phyloP scores from a whole-genome alignment of 2,888 invertebrate genomes.

The Drepanosiphum platanoidis region DNA sequence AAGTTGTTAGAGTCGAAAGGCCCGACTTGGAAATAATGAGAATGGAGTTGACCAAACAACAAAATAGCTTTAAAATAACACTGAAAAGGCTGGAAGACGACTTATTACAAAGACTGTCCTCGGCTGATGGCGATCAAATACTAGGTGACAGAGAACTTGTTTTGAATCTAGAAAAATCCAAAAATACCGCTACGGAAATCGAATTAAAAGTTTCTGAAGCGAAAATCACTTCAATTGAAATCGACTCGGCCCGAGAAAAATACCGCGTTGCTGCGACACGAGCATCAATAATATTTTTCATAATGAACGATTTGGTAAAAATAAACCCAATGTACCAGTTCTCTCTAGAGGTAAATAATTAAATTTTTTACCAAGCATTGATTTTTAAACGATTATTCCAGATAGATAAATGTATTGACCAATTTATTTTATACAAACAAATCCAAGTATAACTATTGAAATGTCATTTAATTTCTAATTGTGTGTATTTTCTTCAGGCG shows the following conservation, averaged over 20 bases:
- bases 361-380: background rate
- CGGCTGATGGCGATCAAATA: slow-evolving; percentile 89
- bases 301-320: slow-evolving; percentile 88
- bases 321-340: slow-evolving; percentile 97
- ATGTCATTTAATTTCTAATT: too few species aligned
- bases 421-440: too few species aligned
- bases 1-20: slow-evolving; percentile 91
- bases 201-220: slow-evolving; percentile 88
- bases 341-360: slow-evolving; percentile 77
- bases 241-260: slow-evolving; percentile 89
- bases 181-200: slow-evolving; percentile 91
- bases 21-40: slow-evolving; percentile 89
- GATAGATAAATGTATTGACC: too few species aligned
- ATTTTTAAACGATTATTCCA: background rate
- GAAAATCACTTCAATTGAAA: slow-evolving; percentile 84
- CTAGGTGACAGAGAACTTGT: slow-evolving; percentile 90
- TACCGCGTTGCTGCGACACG: slow-evolving; percentile 87
- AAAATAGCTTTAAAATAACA: slow-evolving; percentile 93
- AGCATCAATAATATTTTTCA: slow-evolving; percentile 91
- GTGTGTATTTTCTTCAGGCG: slow-evolving; percentile 70
- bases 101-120: slow-evolving; percentile 83
- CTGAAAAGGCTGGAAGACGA: slow-evolving; percentile 91
- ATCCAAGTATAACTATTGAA: too few species aligned
- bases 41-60: slow-evolving; percentile 81
- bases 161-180: slow-evolving; percentile 91